Evolutionary conservation across 35 echinoderm and acorn worm genomes (phyloP).

Genomic region (Acanthaster planci): DNA sequence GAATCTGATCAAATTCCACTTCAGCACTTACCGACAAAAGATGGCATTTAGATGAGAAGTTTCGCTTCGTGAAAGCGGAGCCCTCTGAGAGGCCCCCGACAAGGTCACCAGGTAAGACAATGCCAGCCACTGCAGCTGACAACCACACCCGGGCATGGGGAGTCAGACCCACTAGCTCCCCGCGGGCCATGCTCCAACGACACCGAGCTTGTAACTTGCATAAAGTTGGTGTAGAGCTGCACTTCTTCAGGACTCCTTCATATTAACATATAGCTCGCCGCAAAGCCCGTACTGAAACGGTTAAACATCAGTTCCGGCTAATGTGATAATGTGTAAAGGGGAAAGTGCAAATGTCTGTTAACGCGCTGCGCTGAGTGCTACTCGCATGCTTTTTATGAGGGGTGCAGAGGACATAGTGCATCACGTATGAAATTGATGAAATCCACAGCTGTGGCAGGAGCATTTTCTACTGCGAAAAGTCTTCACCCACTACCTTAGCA

Average conservation of each 20-base stretch:
- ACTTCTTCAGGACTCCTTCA: neutral
- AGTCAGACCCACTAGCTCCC: neutral
- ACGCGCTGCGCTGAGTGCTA: too few relatives aligned
- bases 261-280: neutral
- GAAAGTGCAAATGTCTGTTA: too few relatives aligned
- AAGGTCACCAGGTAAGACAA: constrained; percentile 18
- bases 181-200: neutral
- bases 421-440: too few relatives aligned
- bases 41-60: neutral
- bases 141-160: neutral
- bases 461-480: too few relatives aligned
- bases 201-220: neutral
- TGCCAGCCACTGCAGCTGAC: neutral
- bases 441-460: too few relatives aligned
- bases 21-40: constrained; percentile 11
- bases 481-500: too few relatives aligned
- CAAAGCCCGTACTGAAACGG: too few relatives aligned
- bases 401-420: too few relatives aligned
- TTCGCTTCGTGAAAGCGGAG: constrained; percentile 1
- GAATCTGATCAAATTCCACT: constrained; percentile 4
- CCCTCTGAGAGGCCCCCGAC: neutral
- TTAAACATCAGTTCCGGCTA: too few relatives aligned
- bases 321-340: too few relatives aligned
- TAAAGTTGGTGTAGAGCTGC: neutral
- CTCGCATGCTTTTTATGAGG: too few relatives aligned